Base-by-base conservation (phyloP, 2,888 invertebrate species). In the Drosophila nigricruria region DNA sequence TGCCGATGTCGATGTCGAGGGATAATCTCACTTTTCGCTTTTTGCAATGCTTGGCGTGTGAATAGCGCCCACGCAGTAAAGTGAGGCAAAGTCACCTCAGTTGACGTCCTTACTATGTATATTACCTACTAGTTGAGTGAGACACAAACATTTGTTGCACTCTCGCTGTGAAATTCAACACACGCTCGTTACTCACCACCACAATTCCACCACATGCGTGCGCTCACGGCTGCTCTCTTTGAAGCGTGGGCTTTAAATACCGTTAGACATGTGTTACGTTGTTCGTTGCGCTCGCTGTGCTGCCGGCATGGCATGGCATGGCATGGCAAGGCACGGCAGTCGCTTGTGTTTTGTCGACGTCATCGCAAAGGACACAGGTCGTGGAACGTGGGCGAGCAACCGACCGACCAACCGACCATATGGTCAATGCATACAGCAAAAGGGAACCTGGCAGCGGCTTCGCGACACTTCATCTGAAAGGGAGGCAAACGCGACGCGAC, bases 391-490 rank as follows among this genome's bases (percentile, higher is more conserved):
- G 68, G 74, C 60, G 68, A 56, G 74, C 60, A 67, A 56, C 23
- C 62, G 49, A 49, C 62, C 63, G 62, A 69, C 75, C 87, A 12
- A 5, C 16, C 43, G 16, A 65, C 72, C 84, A 88, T 88, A 84
- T 84, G 84, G 87, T 70, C 89, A 83, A 63, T 86, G 84, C 87
- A 76, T 72, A 73, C 61, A 72, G 73, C 66, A 79, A 88, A 84
- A 27, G 81, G 81, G 62, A 62, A 68, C 72, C 78, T 80, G 83
- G 78, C 70, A 52, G 47, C 12, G 36, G 62, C n/a, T n/a, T n/a
- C n/a, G n/a, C 64, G 56, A 30, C 40, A 20, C 54, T 54, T 54
- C 54, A 54, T 40, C 40, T 54, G 40, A 30, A 53, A 53, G 40
- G 30, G 30, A 40, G 20, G 69, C 70, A 61, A 81, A 4, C 14